These are phyloP conservation scores for Apis florea DNA, from an alignment of 1,140 invertebrate genomes.

Conservation along the genomic window DNA sequence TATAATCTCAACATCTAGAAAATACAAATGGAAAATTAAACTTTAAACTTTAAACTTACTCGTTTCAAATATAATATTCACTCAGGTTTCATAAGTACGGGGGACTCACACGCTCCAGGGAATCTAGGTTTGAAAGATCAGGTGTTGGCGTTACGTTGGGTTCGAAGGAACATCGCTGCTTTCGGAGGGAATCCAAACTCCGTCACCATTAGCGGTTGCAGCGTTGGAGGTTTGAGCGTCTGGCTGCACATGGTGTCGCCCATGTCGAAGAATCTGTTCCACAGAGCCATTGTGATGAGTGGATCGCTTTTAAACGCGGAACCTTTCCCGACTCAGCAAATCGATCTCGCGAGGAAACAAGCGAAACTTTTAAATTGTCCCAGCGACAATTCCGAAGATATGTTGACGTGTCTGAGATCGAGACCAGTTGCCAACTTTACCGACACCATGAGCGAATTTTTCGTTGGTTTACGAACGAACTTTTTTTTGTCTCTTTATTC, in stretches of 20 bases:
- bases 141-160: conserved; percentile 83
- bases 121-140: conserved; percentile 87
- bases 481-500: too few relatives aligned
- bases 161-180: conserved; percentile 82
- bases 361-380: conserved; percentile 86
- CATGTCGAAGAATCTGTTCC: conserved; percentile 84
- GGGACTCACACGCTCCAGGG: conserved; percentile 79
- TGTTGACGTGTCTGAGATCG: conserved; percentile 84
- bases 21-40: too few relatives aligned
- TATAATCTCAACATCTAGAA: conserved; percentile 55
- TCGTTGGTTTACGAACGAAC: conserved; percentile 60
- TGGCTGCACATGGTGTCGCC: conserved; percentile 84
- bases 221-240: conserved; percentile 84
- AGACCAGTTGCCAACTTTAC: conserved; percentile 72
- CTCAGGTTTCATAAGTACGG: conserved; percentile 68
- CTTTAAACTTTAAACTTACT: too few relatives aligned
- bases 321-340: conserved; percentile 80
- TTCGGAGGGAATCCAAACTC: conserved; percentile 83
- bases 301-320: conserved; percentile 80
- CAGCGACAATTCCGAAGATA: conserved; percentile 80
- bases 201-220: conserved; percentile 86
- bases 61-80: neutral
- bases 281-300: conserved; percentile 86
- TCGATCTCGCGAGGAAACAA: conserved; percentile 84
- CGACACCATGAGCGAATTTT: conserved; percentile 56